Evolutionary conservation across 2,797 vertebrate species (phyloP), one percentile per base, ranked within the genome.

Genomic region (Lates japonicus): DNA sequence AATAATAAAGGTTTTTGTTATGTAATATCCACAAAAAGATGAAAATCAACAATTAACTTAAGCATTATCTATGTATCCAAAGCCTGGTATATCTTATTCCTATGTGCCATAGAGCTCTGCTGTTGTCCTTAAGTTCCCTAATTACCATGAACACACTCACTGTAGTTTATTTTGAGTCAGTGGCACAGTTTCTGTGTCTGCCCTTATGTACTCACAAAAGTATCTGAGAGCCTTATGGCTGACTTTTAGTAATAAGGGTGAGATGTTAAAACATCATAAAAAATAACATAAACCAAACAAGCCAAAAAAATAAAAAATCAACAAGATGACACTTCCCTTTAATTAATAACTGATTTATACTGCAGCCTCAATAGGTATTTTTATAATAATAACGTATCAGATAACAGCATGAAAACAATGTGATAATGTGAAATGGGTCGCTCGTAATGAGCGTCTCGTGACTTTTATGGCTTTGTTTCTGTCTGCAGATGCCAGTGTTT

Each of bases 111-210:
- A 22, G 20, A 51, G 49, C 20, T 22, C 49, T 20, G 20, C 2
- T 51, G n/a, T 22, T 5, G 20, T 51, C 39, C 42, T 16, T 16
- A 22, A 41, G 0, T 7, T 9, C 7, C n/a, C 10, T 51, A 51
- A 51, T 22, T 4, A 51, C n/a, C n/a, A 51, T 51, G 59, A 20
- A 66, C 22, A 75, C 22, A 59, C 54, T 29, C 25, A 39, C 54
- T 49, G 31, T 13, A 25, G 44, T 41, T 75, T 41, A 16, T 66
- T 55, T 41, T 20, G 31, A 59, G 58, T 48, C 42, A 49, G 4
- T 35, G 31, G 33, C 17, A 13, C 44, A n/a, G 31, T 66, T 19
- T n/a, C 31, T n/a, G 0, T 35, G 63, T 66, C 46, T 46, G 16
- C n/a, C 33, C 52, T 37, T 13, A 46, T 12, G 17, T 7, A 65